These are phyloP conservation scores for Drosophila longiperda DNA, from an alignment of 2,888 invertebrate genomes.

Conservation along the genomic window DNA sequence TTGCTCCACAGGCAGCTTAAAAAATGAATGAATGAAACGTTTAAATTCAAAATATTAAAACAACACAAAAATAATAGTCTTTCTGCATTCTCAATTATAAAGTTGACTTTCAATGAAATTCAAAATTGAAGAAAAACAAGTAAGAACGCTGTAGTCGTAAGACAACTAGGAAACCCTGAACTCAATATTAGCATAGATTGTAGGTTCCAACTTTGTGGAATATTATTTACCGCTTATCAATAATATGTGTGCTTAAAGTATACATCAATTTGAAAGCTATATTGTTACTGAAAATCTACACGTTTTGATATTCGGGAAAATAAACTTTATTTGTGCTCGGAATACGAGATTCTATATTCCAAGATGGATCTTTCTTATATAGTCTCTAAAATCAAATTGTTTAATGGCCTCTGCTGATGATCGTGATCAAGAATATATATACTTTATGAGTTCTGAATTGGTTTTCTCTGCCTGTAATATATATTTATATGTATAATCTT, in stretches of 20 bases:
- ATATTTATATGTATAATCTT: not conserved
- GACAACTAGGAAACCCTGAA: not conserved
- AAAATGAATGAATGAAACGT: conserved; percentile 3
- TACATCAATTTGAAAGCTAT: too few species aligned
- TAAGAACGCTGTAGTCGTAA: not conserved
- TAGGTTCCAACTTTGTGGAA: too few species aligned
- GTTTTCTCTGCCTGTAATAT: not conserved
- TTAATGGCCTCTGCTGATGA: not conserved
- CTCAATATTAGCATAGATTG: not conserved
- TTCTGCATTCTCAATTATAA: not conserved
- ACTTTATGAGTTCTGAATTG: not conserved
- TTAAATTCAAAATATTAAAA: not conserved
- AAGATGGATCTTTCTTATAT: not conserved
- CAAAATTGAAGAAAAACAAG: not conserved
- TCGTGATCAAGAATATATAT: not conserved
- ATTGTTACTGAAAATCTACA: too few species aligned
- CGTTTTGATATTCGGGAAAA: too few species aligned
- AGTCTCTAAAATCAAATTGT: not conserved
- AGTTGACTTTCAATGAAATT: too few species aligned
- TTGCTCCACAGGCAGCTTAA: not conserved
- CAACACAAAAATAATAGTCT: not conserved
- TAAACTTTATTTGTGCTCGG: not conserved
- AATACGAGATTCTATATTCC: not conserved
- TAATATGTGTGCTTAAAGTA: too few species aligned
- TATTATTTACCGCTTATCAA: too few species aligned